Evolutionary conservation across 2,113 vertebrate species (phyloP), one percentile per base, ranked within the genome.

Genomic region (Pyxicephalus adspersus): DNA sequence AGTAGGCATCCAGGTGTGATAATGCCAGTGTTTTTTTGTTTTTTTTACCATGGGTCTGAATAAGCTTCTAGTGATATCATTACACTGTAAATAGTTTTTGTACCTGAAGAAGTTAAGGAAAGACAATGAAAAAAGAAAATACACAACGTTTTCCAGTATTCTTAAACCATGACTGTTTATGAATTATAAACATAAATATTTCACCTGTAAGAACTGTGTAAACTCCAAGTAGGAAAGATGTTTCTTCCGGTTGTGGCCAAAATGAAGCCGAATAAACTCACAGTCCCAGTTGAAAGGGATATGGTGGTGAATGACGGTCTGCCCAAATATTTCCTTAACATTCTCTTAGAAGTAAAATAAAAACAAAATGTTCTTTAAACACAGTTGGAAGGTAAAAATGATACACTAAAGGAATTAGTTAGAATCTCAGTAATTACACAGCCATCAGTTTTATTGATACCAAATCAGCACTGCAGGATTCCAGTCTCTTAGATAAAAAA

Each of bases 251-350:
- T 96, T 95, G 86, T 97, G 95, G 83, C 97, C 97, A 83, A 98
- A 98, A 90, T 98, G 97, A 66, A 98, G 94, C 73, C 94, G 91
- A 92, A 98, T 97, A 90, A 98, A 98, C 72, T 98, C 97, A 89
- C 97, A 97, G 88, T 98, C 95, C 97, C 97, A 98, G 90, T 96
- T 98, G 92, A 98, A 98, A 85, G 96, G 96, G 89, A 98, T 98
- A 87, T 98, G 97, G 86, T 94, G 97, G 88, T 98, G 96, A 84
- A 95, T 94, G 83, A 92, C 89, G 77, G 95, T 98, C 92, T 98
- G 96, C 87, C 96, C 96, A 92, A 98, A 96, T 90, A 98, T 96
- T 90, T 98, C 97, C 81, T 96, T 95, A 82, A 98, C 94, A 92
- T 97, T 96, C 90, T 96, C 97, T 98, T 92, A 83, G 85, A 80